phyloP scores from a whole-genome alignment of 35 echinoderm and acorn worm genomes.

The Amphiura filiformis region DNA sequence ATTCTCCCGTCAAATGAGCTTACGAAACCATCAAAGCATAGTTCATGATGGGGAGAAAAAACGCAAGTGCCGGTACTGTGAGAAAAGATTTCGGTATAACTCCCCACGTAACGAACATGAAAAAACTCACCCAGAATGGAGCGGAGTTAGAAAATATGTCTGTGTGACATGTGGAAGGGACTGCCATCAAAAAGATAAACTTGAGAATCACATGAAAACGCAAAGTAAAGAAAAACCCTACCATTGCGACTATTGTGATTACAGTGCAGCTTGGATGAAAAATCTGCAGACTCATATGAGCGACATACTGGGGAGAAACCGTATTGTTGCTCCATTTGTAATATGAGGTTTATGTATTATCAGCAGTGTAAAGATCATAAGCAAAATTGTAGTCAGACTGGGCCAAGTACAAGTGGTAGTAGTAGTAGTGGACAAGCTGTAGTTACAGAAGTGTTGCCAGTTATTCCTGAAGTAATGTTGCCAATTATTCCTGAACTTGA shows the following conservation, averaged over 20 bases:
- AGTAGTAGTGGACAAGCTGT: too few relatives aligned
- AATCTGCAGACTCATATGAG: constrained; percentile 35
- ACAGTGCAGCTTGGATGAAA: not conserved
- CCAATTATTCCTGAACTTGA: too few relatives aligned
- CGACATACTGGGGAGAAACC: constrained; percentile 46
- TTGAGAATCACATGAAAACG: not conserved
- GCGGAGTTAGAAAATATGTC: not conserved
- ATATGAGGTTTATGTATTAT: constrained; percentile 19
- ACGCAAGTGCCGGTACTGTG: not conserved
- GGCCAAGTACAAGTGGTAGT: too few relatives aligned
- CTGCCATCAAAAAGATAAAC: not conserved
- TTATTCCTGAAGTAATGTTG: too few relatives aligned
- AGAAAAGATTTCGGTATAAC: not conserved
- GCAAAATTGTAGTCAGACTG: too few relatives aligned
- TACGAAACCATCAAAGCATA: not conserved
- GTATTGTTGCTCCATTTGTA: constrained; percentile 33
- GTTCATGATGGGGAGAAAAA: not conserved
- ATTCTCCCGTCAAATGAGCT: not conserved
- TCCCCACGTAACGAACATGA: not conserved
- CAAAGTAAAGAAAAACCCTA: constrained; percentile 55
- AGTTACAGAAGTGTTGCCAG: too few relatives aligned
- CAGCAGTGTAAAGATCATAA: too few relatives aligned
- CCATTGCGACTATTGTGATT: constrained; percentile 26
- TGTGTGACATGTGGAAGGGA: not conserved
- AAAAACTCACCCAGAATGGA: not conserved